Evolutionary conservation across 2,797 vertebrate genomes (phyloP).

Genomic region (Numenius phaeopus): DNA sequence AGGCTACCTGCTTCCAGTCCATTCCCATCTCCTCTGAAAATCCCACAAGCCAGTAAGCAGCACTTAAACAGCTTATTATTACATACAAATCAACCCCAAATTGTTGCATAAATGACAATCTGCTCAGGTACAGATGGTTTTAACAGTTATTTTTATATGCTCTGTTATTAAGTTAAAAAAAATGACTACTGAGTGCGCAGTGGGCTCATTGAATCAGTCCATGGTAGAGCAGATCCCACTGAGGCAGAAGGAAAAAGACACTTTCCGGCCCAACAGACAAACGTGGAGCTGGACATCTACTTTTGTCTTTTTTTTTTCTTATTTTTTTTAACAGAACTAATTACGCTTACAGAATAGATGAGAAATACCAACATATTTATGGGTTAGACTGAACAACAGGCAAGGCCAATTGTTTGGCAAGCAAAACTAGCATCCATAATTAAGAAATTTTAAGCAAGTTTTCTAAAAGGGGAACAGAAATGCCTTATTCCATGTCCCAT

Average conservation of each 20-base stretch:
- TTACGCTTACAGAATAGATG: background rate
- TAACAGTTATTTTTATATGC: conserved; percentile 41
- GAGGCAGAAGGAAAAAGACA: conserved; percentile 4
- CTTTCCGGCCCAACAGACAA: background rate
- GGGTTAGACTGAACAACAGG: background rate
- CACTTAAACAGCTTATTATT: conserved; percentile 15
- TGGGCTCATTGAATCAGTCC: conserved; percentile 31
- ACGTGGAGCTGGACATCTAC: background rate
- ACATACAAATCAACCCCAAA: conserved; percentile 4
- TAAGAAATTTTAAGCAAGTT: background rate
- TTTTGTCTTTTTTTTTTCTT: background rate
- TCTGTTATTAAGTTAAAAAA: conserved; percentile 20
- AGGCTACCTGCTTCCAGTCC: background rate
- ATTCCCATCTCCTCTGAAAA: background rate
- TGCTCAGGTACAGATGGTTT: conserved; percentile 68
- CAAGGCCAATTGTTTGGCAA: background rate
- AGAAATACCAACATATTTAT: background rate
- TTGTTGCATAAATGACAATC: conserved; percentile 50
- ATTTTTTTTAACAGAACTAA: background rate
- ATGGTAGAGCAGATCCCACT: conserved; percentile 15
- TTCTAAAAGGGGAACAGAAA: background rate
- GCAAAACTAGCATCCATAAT: background rate
- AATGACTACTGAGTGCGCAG: background rate
- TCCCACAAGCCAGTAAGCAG: background rate
- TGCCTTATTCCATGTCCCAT: background rate